phyloP scores from a whole-genome alignment of 2,797 vertebrate genomes.

The Bothrops alternatus region DNA sequence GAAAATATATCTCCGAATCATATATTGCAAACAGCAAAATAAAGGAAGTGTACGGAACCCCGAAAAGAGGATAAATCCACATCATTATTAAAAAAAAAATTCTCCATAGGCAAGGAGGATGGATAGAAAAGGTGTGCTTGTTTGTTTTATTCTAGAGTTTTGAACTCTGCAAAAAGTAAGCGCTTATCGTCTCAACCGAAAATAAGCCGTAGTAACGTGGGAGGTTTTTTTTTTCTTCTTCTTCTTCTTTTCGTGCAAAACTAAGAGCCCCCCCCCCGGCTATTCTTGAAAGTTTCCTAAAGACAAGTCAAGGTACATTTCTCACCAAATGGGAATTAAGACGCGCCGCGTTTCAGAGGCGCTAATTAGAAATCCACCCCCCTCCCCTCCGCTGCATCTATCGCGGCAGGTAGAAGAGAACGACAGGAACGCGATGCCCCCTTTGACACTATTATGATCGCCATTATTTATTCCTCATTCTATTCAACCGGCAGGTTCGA shows the following conservation, averaged over 20 bases:
- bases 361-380: too few species aligned
- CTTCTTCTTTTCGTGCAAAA: not conserved
- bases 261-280: not conserved
- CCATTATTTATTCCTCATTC: not conserved
- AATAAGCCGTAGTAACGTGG: not conserved
- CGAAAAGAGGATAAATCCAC: not conserved
- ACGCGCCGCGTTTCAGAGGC: not conserved
- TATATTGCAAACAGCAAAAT: too few species aligned
- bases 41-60: not conserved
- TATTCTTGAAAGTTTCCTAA: not conserved
- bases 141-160: not conserved
- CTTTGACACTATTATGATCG: not conserved
- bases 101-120: not conserved
- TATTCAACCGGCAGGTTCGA: not conserved
- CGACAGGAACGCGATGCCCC: not conserved
- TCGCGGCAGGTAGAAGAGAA: not conserved
- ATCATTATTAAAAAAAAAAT: not conserved
- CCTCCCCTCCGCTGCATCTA: not conserved
- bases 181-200: not conserved
- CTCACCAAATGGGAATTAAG: not conserved
- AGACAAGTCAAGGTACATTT: not conserved
- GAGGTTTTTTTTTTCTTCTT: not conserved
- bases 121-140: not conserved
- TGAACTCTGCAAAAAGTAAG: not conserved
- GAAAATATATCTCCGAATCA: not conserved